Evolutionary conservation across 2,797 vertebrate species (phyloP).

Genomic region (Esox lucius): DNA sequence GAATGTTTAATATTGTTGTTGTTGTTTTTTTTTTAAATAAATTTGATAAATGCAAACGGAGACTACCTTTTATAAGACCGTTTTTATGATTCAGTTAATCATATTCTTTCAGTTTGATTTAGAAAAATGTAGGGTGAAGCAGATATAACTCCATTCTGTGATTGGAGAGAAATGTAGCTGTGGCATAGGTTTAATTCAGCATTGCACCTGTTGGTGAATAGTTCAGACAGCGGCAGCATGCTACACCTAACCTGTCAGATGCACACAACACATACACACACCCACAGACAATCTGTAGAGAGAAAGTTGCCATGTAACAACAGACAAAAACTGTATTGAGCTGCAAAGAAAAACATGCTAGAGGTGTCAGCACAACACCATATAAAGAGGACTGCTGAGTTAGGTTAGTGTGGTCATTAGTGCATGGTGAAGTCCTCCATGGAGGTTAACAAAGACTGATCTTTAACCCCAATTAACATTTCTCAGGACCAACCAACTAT

Average conservation of each 20-base stretch:
- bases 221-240: neutral
- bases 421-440: conserved; percentile 2
- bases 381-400: neutral
- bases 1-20: neutral
- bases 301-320: too few relatives aligned
- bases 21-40: too few relatives aligned
- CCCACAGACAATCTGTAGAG: neutral
- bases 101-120: neutral
- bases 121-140: neutral
- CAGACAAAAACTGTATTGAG: too few relatives aligned
- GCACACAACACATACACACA: neutral
- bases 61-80: neutral
- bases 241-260: neutral
- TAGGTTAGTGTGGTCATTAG: neutral
- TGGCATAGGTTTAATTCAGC: neutral
- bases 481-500: neutral
- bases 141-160: too few relatives aligned
- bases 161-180: neutral
- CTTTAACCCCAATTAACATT: conserved; percentile 48
- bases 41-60: neutral
- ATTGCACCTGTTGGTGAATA: conserved; percentile 59
- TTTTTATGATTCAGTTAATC: neutral
- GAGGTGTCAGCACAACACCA: neutral
- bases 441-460: conserved; percentile 13
- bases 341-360: too few relatives aligned